A percentile compares a stretch with the other conserved stretches of the same genome.
Evolutionary conservation across 2,113 vertebrate genomes (phyloP).

Genomic region (Asarcornis scutulata): DNA sequence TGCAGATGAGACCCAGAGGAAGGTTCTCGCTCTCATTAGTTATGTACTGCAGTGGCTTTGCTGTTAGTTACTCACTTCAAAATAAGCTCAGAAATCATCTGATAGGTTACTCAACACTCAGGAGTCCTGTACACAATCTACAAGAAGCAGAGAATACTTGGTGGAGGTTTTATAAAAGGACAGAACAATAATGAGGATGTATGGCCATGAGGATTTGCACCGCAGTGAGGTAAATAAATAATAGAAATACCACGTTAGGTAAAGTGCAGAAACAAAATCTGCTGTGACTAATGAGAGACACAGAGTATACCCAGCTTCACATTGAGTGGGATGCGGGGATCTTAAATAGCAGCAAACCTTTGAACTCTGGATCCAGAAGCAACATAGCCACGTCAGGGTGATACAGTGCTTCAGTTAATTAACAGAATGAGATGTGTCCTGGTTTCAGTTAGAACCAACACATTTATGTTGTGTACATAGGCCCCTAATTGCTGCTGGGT

Average conservation of each 20-base stretch:
- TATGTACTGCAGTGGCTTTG: neutral
- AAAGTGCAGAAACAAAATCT: neutral
- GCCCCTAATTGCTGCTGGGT: neutral
- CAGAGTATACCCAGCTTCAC: neutral
- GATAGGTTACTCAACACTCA: neutral
- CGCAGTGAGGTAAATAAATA: constrained; percentile 33
- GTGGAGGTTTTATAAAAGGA: neutral
- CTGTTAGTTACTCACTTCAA: neutral
- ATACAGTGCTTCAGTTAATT: constrained; percentile 5
- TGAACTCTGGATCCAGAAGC: constrained; percentile 11
- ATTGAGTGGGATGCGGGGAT: neutral
- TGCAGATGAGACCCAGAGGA: constrained; percentile 21
- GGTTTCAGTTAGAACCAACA: no score
- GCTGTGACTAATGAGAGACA: neutral
- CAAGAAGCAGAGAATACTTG: neutral
- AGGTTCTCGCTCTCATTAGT: neutral
- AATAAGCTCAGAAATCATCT: constrained; percentile 4
- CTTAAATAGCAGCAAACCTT: neutral
- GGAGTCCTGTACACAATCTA: neutral
- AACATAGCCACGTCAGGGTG: neutral
- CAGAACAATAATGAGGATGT: constrained; percentile 26
- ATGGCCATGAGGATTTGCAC: neutral
- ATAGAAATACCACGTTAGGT: neutral
- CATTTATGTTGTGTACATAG: neutral
- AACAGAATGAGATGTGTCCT: neutral